phyloP scores from a whole-genome alignment of 2,113 vertebrate genomes.

The Trichomycterus rosablanca region DNA sequence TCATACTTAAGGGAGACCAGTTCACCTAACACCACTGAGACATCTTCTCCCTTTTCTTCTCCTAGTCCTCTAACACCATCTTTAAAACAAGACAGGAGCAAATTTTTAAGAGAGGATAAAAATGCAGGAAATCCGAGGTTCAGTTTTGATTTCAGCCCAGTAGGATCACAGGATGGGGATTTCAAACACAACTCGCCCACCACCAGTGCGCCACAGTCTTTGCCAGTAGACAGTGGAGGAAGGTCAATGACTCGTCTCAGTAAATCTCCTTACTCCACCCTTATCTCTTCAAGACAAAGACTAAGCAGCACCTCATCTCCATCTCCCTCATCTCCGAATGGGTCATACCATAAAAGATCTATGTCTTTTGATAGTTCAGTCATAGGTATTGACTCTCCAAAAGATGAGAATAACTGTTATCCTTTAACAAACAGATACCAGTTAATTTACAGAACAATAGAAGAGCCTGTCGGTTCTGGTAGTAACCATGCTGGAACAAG shows the following conservation, averaged over 20 bases:
- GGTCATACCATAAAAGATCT: background rate
- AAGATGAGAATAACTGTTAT: conserved; percentile 11
- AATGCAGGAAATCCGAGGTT: conserved; percentile 11
- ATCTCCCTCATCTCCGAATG: conserved; percentile 3
- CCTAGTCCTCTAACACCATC: conserved; percentile 43
- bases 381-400: background rate
- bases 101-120: conserved; percentile 19
- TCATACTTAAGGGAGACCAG: conserved; percentile 52
- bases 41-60: conserved; percentile 25
- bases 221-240: conserved; percentile 53
- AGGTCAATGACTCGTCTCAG: conserved; percentile 56
- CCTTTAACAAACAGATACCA: conserved; percentile 6
- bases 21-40: conserved; percentile 22
- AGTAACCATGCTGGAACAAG: background rate
- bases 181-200: conserved; percentile 29
- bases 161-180: conserved; percentile 35
- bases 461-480: background rate
- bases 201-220: conserved; percentile 43
- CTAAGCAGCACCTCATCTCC: conserved; percentile 42
- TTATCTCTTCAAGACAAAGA: conserved; percentile 54
- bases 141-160: conserved; percentile 36
- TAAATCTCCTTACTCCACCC: conserved; percentile 62
- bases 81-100: conserved; percentile 40
- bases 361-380: conserved; percentile 12
- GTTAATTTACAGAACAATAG: background rate